Base-by-base conservation (phyloP, 2,888 invertebrate species). In the Mimumesa dahlbomi region DNA sequence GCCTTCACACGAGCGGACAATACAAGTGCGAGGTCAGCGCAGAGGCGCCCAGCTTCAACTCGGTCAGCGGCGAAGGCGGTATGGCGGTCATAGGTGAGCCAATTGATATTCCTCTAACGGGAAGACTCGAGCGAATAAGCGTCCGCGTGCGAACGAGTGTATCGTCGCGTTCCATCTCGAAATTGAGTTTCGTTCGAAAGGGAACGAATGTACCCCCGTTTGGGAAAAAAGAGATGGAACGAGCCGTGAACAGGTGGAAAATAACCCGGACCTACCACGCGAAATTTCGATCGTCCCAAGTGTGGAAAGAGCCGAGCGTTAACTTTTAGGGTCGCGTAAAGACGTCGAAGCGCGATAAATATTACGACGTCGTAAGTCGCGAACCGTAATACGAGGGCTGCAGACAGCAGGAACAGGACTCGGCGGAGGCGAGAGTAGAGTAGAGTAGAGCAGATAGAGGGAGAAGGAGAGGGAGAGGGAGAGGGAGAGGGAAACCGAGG, bases 11-110 rank as follows among this genome's bases (percentile, higher is more conserved):
- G 22, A 90, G 89, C 45, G 91, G 91, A 9, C 77, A 85, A 29
- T 91, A 91, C 85, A 86, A 89, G 48, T 91, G 91, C 74, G 91
- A 91, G 81, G 91, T 91, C 40, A 91, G 90, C 31, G 91, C 90
- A 0, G 91, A 91, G 76, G 90, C 89, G 1, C 91, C 90, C 1
- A 89, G 88, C 46, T 91, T 91, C 82, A 88, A 89, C 19, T 90
- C 90, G 9, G 91, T 89, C 40, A 87, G 87, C 40, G 89, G 88
- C 18, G 90, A 91, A 61, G 90, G 90, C 13, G 86, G 88, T 56
- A 90, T 91, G 90, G 90, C 91, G 79, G 91, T 91, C 54, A 86
- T 91, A 59, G 90, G 91, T 91, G 81, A 91, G 91, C 52, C 62
- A 59, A 49, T 59, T 49, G 43, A 68, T 42, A 34, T 7, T 11